Conservation (phyloP, 2,797 vertebrate species). For the Bufotes viridis region DNA sequence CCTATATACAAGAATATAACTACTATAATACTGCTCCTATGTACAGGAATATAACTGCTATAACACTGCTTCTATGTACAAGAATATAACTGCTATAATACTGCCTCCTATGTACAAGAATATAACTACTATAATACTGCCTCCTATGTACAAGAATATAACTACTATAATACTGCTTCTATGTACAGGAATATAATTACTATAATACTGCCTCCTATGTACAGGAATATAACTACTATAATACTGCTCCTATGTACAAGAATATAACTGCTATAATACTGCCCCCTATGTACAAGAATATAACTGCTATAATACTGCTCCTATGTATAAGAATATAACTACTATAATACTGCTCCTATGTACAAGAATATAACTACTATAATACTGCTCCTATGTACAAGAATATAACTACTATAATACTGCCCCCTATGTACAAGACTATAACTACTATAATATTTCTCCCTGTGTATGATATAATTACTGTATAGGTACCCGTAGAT, state of each 20-base stretch:
- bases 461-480: no score
- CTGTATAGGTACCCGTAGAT: no score
- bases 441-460: background rate
- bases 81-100: background rate
- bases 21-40: background rate
- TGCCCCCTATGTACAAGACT: background rate
- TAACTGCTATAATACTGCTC: background rate
- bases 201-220: background rate
- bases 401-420: no score
- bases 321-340: background rate
- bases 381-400: background rate
- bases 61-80: background rate
- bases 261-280: background rate
- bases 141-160: background rate
- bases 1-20: background rate
- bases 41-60: background rate
- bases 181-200: background rate
- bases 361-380: background rate
- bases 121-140: conserved; percentile 10
- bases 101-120: background rate
- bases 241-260: background rate
- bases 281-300: background rate
- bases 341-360: background rate
- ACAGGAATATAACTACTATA: conserved; percentile 4
- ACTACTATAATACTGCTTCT: background rate